Base-by-base conservation (phyloP, 2,113 vertebrate species). In the Crotalus helleri region DNA sequence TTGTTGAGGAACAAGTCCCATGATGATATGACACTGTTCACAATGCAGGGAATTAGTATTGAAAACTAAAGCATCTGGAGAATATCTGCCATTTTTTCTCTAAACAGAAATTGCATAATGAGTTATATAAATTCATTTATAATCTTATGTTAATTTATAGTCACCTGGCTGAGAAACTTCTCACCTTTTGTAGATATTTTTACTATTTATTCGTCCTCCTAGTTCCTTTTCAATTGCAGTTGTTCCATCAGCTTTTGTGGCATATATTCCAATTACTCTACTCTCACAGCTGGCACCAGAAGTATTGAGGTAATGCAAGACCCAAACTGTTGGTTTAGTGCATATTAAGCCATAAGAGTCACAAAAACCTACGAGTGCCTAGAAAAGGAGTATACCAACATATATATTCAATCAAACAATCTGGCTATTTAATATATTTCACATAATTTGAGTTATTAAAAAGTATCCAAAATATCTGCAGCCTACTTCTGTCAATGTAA, bases 351-450 rank as follows among this genome's bases (percentile, higher is more conserved):
- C 59, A 19, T 98, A 98, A 0, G 97, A 98, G 92, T 97, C 93
- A 39, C 97, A 98, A 92, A 98, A 98, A 93, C 97, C 98, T 95
- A 96, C 90, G 81, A 98, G 96, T 94, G 96, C 97, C 97, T 98
- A 69, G 49, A 90, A 91, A 86, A 94, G 94, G 95, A 90, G 24
- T 87, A 0, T 74, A 39, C 91, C 12, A 9, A 92, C 21, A 87
- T 55, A 93, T 58, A 88, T n/a, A 33, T 53, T 19, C 49, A 54
- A 15, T 89, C 21, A 90, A 74, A 85, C 33, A 6, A 93, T 19
- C 87, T 85, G 91, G 8, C 19, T 95, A 54, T 93, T 2, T 90
- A 57, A 69, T 59, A 61, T 61, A 61, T n/a, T 59, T 92, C 33
- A 24, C 29, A 13, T 5, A 49, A 88, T 57, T 69, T 74, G 51